phyloP scores from a whole-genome alignment of 1,140 invertebrate species.

The Brachystomella parvula region DNA sequence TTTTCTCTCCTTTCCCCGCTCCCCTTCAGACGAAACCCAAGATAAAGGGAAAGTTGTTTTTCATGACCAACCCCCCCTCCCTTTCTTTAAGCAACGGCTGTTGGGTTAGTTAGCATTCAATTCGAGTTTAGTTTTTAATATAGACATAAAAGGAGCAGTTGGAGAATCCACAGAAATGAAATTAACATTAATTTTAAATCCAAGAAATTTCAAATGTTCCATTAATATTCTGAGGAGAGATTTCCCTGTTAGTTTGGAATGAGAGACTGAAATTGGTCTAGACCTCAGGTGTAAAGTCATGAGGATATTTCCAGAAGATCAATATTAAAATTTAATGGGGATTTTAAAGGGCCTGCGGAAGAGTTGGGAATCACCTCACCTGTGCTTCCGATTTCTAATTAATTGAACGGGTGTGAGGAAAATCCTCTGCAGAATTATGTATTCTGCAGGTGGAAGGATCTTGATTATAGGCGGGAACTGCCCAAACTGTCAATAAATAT shows the following conservation, averaged over 20 bases:
- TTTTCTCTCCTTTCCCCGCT: no score
- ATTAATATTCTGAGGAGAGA: neutral
- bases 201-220: no score
- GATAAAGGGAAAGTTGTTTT: slow-evolving; percentile 7
- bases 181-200: neutral
- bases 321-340: neutral
- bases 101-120: neutral
- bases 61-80: no score
- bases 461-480: no score
- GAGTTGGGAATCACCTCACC: neutral
- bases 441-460: no score
- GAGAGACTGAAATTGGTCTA: neutral
- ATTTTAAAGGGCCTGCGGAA: neutral
- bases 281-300: neutral
- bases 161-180: neutral
- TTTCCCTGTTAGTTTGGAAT: neutral
- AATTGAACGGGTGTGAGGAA: neutral
- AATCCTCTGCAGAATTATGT: neutral
- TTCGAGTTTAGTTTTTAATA: slow-evolving; percentile 8
- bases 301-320: neutral
- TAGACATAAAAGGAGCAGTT: slow-evolving; percentile 11
- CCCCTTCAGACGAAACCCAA: no score
- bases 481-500: slow-evolving; percentile 4
- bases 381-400: neutral
- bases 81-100: neutral